Percentiles rank a stretch among this genome's conserved stretches.
Conservation (phyloP, 2,113 vertebrate species). For the Erpornis zantholeuca region DNA sequence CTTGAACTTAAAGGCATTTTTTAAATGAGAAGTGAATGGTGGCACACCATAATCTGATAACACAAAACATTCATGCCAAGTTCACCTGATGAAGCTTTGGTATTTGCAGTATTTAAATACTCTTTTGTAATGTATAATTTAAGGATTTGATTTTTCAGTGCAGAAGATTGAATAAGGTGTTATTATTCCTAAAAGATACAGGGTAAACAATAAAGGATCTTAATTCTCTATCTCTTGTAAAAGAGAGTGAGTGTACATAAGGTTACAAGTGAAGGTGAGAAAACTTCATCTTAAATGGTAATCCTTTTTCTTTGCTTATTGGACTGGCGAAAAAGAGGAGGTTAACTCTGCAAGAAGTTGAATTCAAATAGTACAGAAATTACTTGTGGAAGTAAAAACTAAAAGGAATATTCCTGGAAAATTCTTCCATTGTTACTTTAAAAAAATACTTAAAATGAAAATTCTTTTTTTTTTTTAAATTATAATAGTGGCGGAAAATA, state of each 20-base stretch:
- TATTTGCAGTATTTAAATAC: background rate
- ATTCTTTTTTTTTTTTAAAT: rapidly evolving
- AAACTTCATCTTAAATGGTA: background rate
- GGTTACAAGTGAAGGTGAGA: background rate
- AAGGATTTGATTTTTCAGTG: background rate
- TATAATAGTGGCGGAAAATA: background rate
- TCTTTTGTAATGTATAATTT: background rate
- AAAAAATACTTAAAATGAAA: background rate
- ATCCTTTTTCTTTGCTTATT: background rate
- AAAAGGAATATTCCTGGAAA: background rate
- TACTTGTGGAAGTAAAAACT: background rate
- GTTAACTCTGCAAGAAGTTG: background rate
- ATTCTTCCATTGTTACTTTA: background rate
- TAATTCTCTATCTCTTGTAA: background rate
- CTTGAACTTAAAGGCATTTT: background rate
- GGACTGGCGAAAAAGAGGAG: background rate
- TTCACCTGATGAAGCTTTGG: background rate
- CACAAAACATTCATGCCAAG: background rate
- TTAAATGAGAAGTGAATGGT: background rate
- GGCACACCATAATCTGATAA: background rate
- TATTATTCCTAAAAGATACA: background rate
- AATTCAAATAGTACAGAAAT: background rate
- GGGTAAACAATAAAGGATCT: background rate
- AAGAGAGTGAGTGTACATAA: background rate
- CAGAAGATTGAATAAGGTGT: background rate